These are phyloP conservation scores for Percopsis omiscomaycus DNA, from an alignment of 2,797 vertebrate genomes.

Conservation along the genomic window DNA sequence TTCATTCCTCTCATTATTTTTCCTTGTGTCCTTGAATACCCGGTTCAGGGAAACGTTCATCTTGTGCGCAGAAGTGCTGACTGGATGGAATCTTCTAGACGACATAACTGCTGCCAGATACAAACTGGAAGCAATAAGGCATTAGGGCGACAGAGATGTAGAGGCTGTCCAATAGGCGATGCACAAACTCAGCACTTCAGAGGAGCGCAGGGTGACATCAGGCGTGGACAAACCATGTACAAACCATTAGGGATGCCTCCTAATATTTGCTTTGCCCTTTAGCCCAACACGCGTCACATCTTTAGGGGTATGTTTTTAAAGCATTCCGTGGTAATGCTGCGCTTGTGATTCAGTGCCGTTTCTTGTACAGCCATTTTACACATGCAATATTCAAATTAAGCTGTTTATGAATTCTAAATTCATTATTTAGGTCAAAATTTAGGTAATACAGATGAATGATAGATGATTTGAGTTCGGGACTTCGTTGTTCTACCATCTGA, in stretches of 20 bases:
- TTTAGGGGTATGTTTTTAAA: too few relatives aligned
- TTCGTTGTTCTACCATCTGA: too few relatives aligned
- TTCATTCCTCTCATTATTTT: constrained; percentile 26
- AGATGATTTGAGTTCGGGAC: not conserved
- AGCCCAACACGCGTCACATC: too few relatives aligned
- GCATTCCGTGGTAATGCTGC: too few relatives aligned
- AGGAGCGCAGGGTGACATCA: constrained; percentile 14
- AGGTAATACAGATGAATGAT: not conserved
- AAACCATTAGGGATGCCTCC: constrained; percentile 7
- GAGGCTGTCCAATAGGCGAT: constrained; percentile 13
- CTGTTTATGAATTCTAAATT: not conserved
- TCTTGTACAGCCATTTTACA: constrained; percentile 5
- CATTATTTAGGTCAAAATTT: not conserved
- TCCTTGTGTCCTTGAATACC: constrained; percentile 45
- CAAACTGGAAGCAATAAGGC: constrained; percentile 27
- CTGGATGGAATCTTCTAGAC: constrained; percentile 32
- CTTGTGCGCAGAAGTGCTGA: constrained; percentile 54
- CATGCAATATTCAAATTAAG: too few relatives aligned
- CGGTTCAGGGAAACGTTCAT: constrained; percentile 40
- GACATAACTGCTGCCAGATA: constrained; percentile 21
- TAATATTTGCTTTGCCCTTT: constrained; percentile 1
- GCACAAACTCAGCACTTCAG: constrained; percentile 30
- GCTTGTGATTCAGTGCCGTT: not conserved
- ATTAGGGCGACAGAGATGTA: constrained; percentile 39
- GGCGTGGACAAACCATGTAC: constrained; percentile 18